Evolutionary conservation across 2,113 vertebrate species (phyloP).

Genomic region (Theristicus caerulescens): DNA sequence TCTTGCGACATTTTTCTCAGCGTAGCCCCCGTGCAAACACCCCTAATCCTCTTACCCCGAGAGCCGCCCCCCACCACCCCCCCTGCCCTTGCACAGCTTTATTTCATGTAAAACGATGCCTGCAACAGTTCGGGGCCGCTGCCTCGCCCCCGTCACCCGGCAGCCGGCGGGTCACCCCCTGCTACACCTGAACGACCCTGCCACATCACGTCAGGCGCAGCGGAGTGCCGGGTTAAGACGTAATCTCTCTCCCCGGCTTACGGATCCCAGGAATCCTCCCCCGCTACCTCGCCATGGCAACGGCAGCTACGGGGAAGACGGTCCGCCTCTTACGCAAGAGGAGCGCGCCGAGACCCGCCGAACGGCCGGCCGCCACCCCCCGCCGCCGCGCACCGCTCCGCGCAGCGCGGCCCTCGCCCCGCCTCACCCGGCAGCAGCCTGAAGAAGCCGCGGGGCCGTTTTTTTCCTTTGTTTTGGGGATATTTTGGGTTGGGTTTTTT

Average conservation of each 20-base stretch:
- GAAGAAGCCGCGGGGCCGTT: no score
- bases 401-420: background rate
- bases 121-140: background rate
- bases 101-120: slow-evolving; percentile 40
- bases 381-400: no score
- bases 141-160: background rate
- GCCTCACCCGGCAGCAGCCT: background rate
- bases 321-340: slow-evolving; percentile 82
- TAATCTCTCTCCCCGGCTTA: slow-evolving; percentile 54
- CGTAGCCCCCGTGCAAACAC: background rate
- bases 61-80: background rate
- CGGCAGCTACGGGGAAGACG: slow-evolving; percentile 80
- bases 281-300: slow-evolving; percentile 89
- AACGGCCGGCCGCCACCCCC: background rate
- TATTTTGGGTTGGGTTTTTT: background rate
- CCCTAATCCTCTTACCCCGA: slow-evolving; percentile 14
- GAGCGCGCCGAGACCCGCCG: slow-evolving; percentile 40
- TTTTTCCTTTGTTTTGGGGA: background rate
- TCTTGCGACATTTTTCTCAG: background rate
- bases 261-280: slow-evolving; percentile 75
- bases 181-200: slow-evolving; percentile 69
- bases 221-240: slow-evolving; percentile 64
- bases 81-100: background rate
- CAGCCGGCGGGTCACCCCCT: slow-evolving; percentile 54
- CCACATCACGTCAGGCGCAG: slow-evolving; percentile 62